Base-by-base conservation (phyloP, 2,113 vertebrate species). In the Chaenogobius annularis region DNA sequence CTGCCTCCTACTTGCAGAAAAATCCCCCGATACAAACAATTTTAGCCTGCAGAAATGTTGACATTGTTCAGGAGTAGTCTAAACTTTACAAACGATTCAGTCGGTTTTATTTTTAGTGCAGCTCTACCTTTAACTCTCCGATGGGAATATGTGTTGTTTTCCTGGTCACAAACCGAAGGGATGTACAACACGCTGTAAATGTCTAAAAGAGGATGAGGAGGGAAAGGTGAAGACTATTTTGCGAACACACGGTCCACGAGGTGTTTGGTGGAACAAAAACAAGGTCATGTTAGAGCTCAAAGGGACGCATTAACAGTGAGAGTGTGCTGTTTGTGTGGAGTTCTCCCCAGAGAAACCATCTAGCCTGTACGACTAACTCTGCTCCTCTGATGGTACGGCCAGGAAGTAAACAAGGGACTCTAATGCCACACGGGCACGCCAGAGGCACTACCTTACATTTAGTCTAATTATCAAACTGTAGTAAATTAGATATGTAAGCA, bases 121-220 rank as follows among this genome's bases (percentile, higher is more conserved):
- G 50, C 78, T 66, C 72, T 74, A 67, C 75, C 70, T 72, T 58
- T 8, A 69, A 66, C 48, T 17, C 78, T 77, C 78, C 78, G 23
- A 0, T 72, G 78, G 61, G 78, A 82, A n/a, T 68, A 68, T 79
- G 72, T 87, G 83, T 88, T 87, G 75, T 89, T 90, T 84, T 82
- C 85, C 77, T 72, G 62, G 65, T 79, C 48, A 22, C 55, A 70
- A 76, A 75, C 2, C 50, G 54, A 74, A 8, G 1, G 77, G 77
- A 88, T 82, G 77, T 40, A 5, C 64, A 69, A 55, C 54, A 19
- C 3, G 23, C 35, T 72, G 65, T 35, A 52, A 8, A 55, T 12
- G 58, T 13, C 61, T 59, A 44, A 47, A 31, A 76, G 23, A 64
- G 37, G 68, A 70, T 14, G 76, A 74, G 15, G 81, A 75, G 23